Evolutionary conservation across 53 echinoderm and acorn worm genomes (phyloP).

Genomic region (Paracentrotus lividus): DNA sequence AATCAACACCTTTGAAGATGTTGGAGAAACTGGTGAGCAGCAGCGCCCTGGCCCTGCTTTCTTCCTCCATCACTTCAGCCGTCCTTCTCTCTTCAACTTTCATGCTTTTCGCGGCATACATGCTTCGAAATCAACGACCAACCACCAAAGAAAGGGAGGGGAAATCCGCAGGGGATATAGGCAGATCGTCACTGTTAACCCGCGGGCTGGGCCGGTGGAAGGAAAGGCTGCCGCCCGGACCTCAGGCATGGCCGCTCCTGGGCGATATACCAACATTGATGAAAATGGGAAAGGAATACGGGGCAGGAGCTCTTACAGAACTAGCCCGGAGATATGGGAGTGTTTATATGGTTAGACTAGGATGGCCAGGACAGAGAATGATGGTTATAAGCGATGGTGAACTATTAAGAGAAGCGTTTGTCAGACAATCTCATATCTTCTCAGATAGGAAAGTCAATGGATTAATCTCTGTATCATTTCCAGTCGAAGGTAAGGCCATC

Average conservation of each 20-base stretch:
- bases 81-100: constrained; percentile 68
- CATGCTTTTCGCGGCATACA: constrained; percentile 66
- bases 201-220: constrained; percentile 43
- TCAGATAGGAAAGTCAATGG: constrained; percentile 70
- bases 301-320: constrained; percentile 78
- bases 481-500: constrained; percentile 80
- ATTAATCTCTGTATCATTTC: constrained; percentile 75
- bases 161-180: constrained; percentile 54
- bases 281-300: constrained; percentile 70
- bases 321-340: constrained; percentile 72
- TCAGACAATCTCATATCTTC: constrained; percentile 67
- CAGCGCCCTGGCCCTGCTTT: constrained; percentile 69
- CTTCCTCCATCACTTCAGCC: constrained; percentile 60
- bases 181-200: constrained; percentile 1
- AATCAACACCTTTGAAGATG: constrained; percentile 55
- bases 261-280: constrained; percentile 74
- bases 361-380: constrained; percentile 70
- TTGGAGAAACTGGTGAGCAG: constrained; percentile 63
- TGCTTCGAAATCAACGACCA: constrained; percentile 51
- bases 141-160: constrained; percentile 16
- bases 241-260: constrained; percentile 76
- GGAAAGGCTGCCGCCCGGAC: constrained; percentile 73
- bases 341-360: constrained; percentile 67
- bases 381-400: constrained; percentile 70
- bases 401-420: constrained; percentile 70